Base-by-base conservation (phyloP, 2,888 invertebrate genomes). In the Athalia circularis region DNA sequence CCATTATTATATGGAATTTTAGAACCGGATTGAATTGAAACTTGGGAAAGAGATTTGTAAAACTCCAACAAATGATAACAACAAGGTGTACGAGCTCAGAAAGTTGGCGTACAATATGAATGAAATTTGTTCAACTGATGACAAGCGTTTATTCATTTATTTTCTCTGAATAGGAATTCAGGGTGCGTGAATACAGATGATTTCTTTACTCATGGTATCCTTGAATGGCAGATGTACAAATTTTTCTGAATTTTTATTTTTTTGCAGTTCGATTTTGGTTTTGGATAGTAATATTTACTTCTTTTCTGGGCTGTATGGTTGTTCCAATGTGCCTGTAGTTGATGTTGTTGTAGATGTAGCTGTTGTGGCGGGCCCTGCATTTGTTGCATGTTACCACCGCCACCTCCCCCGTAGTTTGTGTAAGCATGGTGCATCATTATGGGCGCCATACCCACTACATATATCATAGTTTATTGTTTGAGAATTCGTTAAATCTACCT, bases 391-490 rank as follows among this genome's bases (percentile, higher is more conserved):
- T 89, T 90, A 92, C 92, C 92, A 91, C 91, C 91, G 90, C 91
- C 91, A 90, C 91, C 91, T 91, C 92, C 91, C 90, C 92, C 92
- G 91, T 92, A 92, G 92, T 92, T 91, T 91, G 91, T 90, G 92
- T 91, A 92, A 92, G 92, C 91, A 90, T 91, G 91, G 91, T 91
- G 91, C 91, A 92, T 91, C 91, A 91, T 90, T 90, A 90, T 86
- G 89, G 90, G 90, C 89, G 90, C 89, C 90, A 91, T 90, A 90
- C 91, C 88, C 90, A 91, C 91, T 91, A 91, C 88, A 87, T 85
- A 81, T 81, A 85, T 88, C 82, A 85, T 82, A 84, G 83, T 87
- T 87, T 85, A 86, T 86, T 79, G 87, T 85, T 86, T 87, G 82
- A 86, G 84, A 87, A 83, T 86, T 84, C 61, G 84, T 83, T 82